Conservation (phyloP, 2,888 invertebrate genomes). For the Ormyrus rosae region DNA sequence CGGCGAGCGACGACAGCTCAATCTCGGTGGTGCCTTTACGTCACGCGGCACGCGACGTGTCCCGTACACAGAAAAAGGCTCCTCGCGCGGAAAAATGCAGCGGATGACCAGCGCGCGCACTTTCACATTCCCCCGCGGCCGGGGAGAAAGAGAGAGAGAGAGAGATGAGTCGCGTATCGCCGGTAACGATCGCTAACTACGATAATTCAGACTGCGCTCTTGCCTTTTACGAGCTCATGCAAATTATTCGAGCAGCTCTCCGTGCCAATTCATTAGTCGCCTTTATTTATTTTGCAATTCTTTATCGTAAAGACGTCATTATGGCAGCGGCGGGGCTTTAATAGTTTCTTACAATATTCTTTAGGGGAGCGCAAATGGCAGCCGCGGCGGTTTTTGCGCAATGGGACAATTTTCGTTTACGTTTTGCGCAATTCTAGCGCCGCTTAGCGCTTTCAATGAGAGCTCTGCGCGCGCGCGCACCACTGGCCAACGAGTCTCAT, state of each 20-base stretch:
- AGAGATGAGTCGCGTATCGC: conserved; percentile 33
- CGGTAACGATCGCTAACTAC: conserved; percentile 41
- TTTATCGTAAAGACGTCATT: too few species aligned
- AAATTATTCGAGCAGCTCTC: conserved; percentile 17
- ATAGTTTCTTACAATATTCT: not conserved
- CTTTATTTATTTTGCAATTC: too few species aligned
- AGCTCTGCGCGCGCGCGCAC: not conserved
- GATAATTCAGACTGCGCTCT: conserved; percentile 28
- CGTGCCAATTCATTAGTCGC: conserved; percentile 18
- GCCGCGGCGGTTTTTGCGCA: not conserved
- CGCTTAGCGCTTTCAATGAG: conserved; percentile 16
- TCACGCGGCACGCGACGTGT: too few species aligned
- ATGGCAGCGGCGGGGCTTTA: too few species aligned
- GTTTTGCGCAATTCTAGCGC: conserved; percentile 23
- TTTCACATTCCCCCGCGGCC: conserved; percentile 60
- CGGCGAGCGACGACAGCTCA: not conserved
- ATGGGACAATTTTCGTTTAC: conserved; percentile 16
- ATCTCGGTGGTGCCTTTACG: too few species aligned
- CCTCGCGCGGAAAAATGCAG: conserved; percentile 20
- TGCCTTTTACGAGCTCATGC: conserved; percentile 26
- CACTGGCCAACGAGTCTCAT: not conserved
- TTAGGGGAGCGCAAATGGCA: not conserved
- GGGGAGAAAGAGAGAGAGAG: conserved; percentile 14
- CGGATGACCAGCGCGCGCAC: conserved; percentile 59
- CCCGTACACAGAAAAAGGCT: too few species aligned